Conservation (phyloP, 2,113 vertebrate genomes). For the Myrmecophaga tridactyla region DNA sequence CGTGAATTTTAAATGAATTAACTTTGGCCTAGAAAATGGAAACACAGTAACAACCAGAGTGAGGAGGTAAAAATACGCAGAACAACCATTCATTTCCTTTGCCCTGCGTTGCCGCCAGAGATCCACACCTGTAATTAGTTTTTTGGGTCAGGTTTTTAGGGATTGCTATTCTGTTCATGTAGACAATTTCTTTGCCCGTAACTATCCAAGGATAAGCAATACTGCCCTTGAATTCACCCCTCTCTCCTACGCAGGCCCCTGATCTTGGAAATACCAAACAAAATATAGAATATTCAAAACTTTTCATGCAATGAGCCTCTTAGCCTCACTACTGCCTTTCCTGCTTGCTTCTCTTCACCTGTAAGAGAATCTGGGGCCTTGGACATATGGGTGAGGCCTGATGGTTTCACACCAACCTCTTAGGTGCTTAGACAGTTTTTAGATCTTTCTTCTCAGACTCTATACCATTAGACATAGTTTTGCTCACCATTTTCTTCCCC, state of each 20-base stretch:
- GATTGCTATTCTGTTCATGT: neutral
- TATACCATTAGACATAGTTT: neutral
- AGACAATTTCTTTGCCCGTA: slow-evolving; percentile 21
- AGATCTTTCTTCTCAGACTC: neutral
- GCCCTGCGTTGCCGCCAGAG: neutral
- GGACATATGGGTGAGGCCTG: neutral
- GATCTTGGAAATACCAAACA: neutral
- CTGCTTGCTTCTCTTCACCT: neutral
- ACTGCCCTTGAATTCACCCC: neutral
- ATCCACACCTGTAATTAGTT: neutral
- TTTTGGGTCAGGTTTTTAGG: slow-evolving; percentile 30
- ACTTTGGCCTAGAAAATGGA: neutral
- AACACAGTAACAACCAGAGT: neutral
- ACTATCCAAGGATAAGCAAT: slow-evolving; percentile 7
- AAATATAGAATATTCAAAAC: neutral
- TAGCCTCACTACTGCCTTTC: neutral
- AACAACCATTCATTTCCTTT: neutral
- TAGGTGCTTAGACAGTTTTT: neutral
- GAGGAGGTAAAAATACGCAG: neutral
- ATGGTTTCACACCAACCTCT: neutral
- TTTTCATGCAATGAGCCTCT: neutral
- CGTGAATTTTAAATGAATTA: neutral
- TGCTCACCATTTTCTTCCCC: neutral
- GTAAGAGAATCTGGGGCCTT: neutral
- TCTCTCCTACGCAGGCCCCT: neutral